Base-by-base conservation (phyloP, 2,888 invertebrate species). In the Priapulus caudatus region DNA sequence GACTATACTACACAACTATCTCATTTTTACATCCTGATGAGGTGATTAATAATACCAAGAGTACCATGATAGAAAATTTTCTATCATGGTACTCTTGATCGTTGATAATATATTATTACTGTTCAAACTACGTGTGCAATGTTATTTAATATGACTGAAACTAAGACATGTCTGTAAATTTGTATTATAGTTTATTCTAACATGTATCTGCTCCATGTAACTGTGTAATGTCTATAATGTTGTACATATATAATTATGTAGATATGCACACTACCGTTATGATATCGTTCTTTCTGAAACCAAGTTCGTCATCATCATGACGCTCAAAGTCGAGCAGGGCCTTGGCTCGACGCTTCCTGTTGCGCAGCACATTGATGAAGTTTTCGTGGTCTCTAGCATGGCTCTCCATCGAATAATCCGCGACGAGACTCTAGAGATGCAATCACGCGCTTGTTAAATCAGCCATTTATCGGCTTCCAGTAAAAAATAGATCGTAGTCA, bases 251-350 rank as follows among this genome's bases (percentile, higher is more conserved):
- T n/a, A 33, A 15, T 33, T 33, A 10, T 33, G 10, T n/a, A 33
- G 10, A 33, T n/a, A n/a, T n/a, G n/a, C n/a, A n/a, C n/a, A 33
- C 63, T 45, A 98, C 89, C 50, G 92, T 97, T 52, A 98, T 93
- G 43, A 98, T 88, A 72, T 99, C 97, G 75, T 98, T 97, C 72
- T 92, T 95, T 50, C 93, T 80, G 72, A 98, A 98, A 4, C 97
- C 97, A 51, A 98, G 74, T 72, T 98, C 98, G 75, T 99, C 97
- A 60, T 95, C 95, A 73, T 95, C 95, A 67, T 92, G 86, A 58
- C 95, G 78, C 72, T 97, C 95, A 76, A 98, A 98, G 75, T 97
- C 95, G 63, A 95, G 77, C 56, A 98, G 74, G 1, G 97, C 97
- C 73, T 97, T 92, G 2, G 97, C 97, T 59, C 97, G 77, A 58